A percentile compares a stretch with the other conserved stretches of the same genome.
phyloP scores from a whole-genome alignment of 2,797 vertebrate species.

The Lerista edwardsae region DNA sequence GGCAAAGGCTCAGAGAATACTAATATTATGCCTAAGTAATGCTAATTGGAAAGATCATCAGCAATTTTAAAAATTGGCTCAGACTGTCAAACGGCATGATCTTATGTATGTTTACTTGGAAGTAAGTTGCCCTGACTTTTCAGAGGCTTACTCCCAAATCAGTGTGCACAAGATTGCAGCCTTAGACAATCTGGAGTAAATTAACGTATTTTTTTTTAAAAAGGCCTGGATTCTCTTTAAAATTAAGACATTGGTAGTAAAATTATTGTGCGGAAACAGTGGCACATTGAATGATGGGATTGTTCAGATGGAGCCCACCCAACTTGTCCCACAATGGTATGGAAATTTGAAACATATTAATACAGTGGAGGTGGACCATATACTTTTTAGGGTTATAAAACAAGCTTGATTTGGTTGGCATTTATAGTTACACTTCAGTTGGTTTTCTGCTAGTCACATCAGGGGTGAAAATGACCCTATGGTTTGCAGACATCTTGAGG shows the following conservation, averaged over 20 bases:
- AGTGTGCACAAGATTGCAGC: not conserved
- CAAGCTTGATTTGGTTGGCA: not conserved
- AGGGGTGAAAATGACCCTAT: constrained; percentile 59
- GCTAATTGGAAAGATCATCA: not conserved
- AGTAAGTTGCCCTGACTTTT: not conserved
- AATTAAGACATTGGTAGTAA: not conserved
- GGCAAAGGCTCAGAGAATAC: constrained; percentile 42
- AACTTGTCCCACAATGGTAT: not conserved
- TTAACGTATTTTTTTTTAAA: not conserved
- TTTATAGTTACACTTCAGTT: constrained; percentile 11
- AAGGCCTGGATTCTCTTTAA: not conserved
- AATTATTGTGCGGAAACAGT: not conserved
- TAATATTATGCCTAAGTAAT: not conserved
- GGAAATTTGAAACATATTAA: not conserved
- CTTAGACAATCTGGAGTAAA: not conserved
- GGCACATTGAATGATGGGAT: not conserved
- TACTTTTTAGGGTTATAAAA: not conserved
- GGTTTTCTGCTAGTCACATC: constrained; percentile 24
- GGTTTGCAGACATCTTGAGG: constrained; percentile 47
- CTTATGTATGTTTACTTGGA: not conserved
- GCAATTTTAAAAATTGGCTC: not conserved
- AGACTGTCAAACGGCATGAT: not conserved
- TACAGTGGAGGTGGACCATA: not conserved
- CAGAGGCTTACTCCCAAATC: not conserved
- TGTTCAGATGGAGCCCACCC: not conserved